Conservation (phyloP, 2,797 vertebrate genomes). For the Labeo calbasu region DNA sequence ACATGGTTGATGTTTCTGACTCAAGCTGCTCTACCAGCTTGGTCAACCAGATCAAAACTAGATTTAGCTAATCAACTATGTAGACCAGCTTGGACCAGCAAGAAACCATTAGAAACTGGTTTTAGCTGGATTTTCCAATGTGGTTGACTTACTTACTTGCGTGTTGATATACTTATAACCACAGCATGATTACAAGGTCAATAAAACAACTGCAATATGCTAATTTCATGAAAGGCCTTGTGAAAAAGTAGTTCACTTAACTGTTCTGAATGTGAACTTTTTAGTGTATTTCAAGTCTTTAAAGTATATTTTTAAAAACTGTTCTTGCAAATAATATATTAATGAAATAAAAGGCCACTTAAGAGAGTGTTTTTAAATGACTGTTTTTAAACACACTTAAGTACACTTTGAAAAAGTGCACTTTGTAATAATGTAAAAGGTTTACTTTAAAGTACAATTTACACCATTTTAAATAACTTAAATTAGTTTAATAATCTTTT, state of each 20-base stretch:
- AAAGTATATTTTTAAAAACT: neutral
- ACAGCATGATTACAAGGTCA: neutral
- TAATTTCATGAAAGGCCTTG: constrained; percentile 18
- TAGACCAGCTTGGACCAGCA: neutral
- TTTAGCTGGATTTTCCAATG: constrained; percentile 7
- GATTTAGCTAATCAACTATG: neutral
- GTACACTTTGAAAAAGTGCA: neutral
- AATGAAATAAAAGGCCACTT: neutral
- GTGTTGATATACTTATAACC: neutral
- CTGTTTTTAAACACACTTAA: neutral
- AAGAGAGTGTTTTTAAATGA: too few relatives aligned
- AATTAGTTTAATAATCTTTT: neutral
- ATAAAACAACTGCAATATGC: constrained; percentile 48
- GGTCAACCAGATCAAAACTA: too few relatives aligned
- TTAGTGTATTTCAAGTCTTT: too few relatives aligned
- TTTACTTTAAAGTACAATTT: constrained; percentile 6
- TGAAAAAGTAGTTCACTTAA: constrained; percentile 12
- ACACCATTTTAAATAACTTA: neutral
- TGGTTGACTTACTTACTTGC: neutral
- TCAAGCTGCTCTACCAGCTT: too few relatives aligned
- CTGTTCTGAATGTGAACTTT: neutral
- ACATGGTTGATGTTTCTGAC: too few relatives aligned
- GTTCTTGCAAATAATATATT: neutral
- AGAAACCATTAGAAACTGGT: neutral
- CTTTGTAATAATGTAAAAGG: neutral